Base-by-base conservation (phyloP, 2,113 vertebrate genomes). In the Xyliphius kryptos region DNA sequence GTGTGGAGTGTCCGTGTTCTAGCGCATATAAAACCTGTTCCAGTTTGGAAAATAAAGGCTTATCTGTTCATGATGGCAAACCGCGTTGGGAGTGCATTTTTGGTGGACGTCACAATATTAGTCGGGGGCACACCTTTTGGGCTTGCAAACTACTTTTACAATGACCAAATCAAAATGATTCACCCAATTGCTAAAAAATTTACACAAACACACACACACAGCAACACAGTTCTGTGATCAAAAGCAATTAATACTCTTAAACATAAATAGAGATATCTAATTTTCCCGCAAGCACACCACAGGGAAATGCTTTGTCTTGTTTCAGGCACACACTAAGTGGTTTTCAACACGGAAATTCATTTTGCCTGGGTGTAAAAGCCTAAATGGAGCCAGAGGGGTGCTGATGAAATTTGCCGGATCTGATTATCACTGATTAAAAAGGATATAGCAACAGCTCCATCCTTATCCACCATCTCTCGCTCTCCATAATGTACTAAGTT, bases 371-470 rank as follows among this genome's bases (percentile, higher is more conserved):
- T 22, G 32, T 47, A 15, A 19, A 20, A 58, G 19, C 51, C 54
- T 57, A 46, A 56, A 44, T 26, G 8, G 46, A 65, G 43, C n/a
- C 52, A 58, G 48, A 6, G 3, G 56, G 62, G 49, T 46, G 53
- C 54, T 63, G 68, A 68, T 66, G 38, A 50, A 58, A 16, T 55
- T 74, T 59, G 22, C 56, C 65, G 51, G 13, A 51, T 61, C 56
- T 71, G 56, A 68, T 71, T 68, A 65, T 49, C 46, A 32, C 36
- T 52, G 55, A 46, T 46, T 46, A 41, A 14, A 41, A 14, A 41
- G 9, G 43, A 32, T 32, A 40, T 32, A 53, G 38, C 16, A 52
- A 32, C 9, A 4, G 41, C 41, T 56, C 19, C 43, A 38, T 43
- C n/a, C 8, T 22, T 52, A 50, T 41, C 8, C 20, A 10, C 3